These are phyloP conservation scores for Sebastiscus albofasciatus DNA, from an alignment of 2,797 vertebrate genomes.

Conservation along the genomic window DNA sequence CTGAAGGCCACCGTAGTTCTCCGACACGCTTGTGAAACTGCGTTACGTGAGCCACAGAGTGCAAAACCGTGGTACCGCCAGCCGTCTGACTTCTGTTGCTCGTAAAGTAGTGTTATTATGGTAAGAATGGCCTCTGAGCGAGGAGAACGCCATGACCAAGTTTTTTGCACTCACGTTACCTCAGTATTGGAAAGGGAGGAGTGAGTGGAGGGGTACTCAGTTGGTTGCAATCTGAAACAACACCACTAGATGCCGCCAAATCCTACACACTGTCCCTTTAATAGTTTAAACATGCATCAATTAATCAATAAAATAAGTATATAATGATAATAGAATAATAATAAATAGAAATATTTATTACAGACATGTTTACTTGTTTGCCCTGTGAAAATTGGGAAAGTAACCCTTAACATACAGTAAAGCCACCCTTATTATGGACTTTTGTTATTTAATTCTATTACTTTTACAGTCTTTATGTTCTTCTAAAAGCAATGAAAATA, in stretches of 20 bases:
- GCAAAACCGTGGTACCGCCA: no score
- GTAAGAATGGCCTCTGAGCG: background rate
- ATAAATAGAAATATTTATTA: background rate
- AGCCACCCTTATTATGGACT: background rate
- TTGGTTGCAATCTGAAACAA: no score
- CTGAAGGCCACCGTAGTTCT: no score
- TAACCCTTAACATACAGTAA: background rate
- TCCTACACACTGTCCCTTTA: fast-evolving
- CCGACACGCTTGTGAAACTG: no score
- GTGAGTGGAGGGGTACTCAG: no score
- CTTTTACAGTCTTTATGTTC: background rate
- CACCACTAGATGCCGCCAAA: no score
- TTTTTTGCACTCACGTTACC: no score
- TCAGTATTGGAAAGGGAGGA: no score
- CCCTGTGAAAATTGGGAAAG: background rate
- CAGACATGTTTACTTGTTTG: background rate
- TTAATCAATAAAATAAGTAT: background rate
- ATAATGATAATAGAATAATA: background rate
- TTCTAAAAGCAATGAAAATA: background rate
- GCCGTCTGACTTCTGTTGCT: no score
- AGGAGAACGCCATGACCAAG: no score
- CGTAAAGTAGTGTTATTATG: no score
- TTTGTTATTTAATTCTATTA: background rate
- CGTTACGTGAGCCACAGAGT: no score
- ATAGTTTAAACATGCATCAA: background rate